Percentiles rank a stretch among this genome's conserved stretches.
Evolutionary conservation across 2,113 vertebrate genomes (phyloP).

Genomic region (Bufo bufo): DNA sequence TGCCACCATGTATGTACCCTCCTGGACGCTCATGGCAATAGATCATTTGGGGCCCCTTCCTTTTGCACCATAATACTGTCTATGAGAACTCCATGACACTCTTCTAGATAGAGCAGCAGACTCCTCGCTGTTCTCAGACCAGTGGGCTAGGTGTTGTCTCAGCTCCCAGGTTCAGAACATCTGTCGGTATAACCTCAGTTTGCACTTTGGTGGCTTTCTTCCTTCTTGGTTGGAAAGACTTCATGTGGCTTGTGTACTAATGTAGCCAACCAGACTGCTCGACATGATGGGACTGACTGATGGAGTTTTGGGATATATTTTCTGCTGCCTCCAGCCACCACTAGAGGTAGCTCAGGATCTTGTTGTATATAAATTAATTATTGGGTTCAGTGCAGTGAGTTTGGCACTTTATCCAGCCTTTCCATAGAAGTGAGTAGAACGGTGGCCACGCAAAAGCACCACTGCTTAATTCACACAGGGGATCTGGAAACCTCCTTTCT

Average conservation of each 20-base stretch:
- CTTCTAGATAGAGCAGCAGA: neutral
- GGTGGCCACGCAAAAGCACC: too few species aligned
- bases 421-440: too few species aligned
- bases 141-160: neutral
- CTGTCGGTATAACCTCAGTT: neutral
- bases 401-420: too few species aligned
- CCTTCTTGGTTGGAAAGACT: neutral
- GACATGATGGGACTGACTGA: neutral
- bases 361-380: too few species aligned
- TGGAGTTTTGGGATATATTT: neutral
- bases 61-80: neutral
- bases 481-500: too few species aligned
- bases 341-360: too few species aligned
- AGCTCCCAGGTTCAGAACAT: neutral
- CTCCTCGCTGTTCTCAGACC: neutral
- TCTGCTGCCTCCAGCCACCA: too few species aligned
- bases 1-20: too few species aligned
- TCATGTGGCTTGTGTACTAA: neutral
- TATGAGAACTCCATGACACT: too few species aligned
- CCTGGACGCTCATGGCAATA: neutral
- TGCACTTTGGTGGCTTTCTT: neutral
- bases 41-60: neutral
- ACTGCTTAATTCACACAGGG: too few species aligned
- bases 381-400: too few species aligned
- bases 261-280: neutral